phyloP scores from a whole-genome alignment of 2,888 invertebrate species.

The Philopedon plagiatum region DNA sequence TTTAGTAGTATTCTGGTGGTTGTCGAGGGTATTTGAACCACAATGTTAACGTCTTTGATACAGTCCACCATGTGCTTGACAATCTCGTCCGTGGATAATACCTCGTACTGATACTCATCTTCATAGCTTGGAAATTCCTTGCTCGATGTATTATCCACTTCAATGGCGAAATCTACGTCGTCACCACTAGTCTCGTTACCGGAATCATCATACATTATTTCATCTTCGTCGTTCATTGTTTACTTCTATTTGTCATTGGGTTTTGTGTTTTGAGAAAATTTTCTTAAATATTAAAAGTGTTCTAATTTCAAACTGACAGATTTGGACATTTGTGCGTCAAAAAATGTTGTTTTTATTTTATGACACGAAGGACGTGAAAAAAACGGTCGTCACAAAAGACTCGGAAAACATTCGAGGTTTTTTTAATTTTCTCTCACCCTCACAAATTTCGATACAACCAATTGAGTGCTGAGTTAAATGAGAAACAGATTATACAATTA shows the following conservation, averaged over 20 bases:
- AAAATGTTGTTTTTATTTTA: constrained; percentile 7
- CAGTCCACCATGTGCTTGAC: constrained; percentile 98
- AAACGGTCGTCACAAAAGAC: constrained; percentile 11
- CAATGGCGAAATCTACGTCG: constrained; percentile 94
- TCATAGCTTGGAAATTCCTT: constrained; percentile 85
- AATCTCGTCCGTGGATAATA: constrained; percentile 95
- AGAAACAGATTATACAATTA: not conserved
- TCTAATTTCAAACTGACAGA: constrained; percentile 39
- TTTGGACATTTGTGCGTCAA: constrained; percentile 31
- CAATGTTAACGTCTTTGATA: constrained; percentile 96
- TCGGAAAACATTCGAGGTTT: constrained; percentile 12
- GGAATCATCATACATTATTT: constrained; percentile 89
- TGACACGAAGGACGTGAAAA: constrained; percentile 6
- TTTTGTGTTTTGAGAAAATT: constrained; percentile 15
- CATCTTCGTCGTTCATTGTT: constrained; percentile 93
- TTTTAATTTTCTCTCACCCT: not conserved
- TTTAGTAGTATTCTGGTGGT: constrained; percentile 95
- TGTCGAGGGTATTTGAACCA: constrained; percentile 92
- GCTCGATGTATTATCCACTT: constrained; percentile 83
- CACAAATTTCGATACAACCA: not conserved
- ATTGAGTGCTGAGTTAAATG: not conserved
- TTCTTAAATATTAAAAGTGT: constrained; percentile 21
- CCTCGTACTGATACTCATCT: constrained; percentile 96
- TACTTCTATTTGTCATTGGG: constrained; percentile 36
- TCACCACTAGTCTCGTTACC: constrained; percentile 95